A percentile compares a stretch with the other conserved stretches of the same genome.
Conservation (phyloP, 2,113 vertebrate species). For the Stigmatopora argus region DNA sequence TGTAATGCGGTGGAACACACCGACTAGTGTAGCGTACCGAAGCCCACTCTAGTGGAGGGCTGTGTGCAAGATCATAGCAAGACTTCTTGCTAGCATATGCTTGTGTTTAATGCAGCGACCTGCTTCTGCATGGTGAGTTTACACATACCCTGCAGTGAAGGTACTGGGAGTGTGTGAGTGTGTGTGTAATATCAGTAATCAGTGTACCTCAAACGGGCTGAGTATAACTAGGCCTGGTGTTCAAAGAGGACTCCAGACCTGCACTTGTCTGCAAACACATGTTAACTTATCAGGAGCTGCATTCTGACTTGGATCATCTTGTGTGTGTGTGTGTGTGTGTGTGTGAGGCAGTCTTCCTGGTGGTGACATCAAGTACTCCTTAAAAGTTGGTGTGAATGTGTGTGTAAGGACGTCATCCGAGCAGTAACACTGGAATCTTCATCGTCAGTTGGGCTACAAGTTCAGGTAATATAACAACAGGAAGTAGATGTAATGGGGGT, state of each 20-base stretch:
- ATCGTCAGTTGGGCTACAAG: conserved; percentile 27
- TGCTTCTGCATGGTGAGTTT: conserved; percentile 74
- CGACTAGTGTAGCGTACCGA: conserved; percentile 65
- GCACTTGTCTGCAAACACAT: conserved; percentile 54
- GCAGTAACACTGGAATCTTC: conserved; percentile 34
- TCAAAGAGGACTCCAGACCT: conserved; percentile 50
- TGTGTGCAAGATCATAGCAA: conserved; percentile 71
- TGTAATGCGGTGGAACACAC: conserved; percentile 56
- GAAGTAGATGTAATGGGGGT: conserved; percentile 5
- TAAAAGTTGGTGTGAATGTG: not conserved
- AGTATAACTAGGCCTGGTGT: conserved; percentile 72
- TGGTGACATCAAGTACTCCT: not conserved
- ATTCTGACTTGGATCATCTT: conserved; percentile 37
- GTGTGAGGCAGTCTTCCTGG: conserved; percentile 37
- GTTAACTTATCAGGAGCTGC: conserved; percentile 52
- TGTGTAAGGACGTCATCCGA: conserved; percentile 34
- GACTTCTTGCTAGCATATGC: conserved; percentile 74
- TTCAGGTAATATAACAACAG: conserved; percentile 39
- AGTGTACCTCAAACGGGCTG: conserved; percentile 71
- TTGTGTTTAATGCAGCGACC: conserved; percentile 75
- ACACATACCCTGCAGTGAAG: conserved; percentile 70
- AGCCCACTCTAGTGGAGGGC: conserved; percentile 71
- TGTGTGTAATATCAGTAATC: conserved; percentile 72
- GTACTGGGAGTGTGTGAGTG: conserved; percentile 45
- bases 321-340: conserved; percentile 9